These are phyloP conservation scores for Pocillopora verrucosa DNA, from an alignment of 64 coral and sea anemone species.

Conservation along the genomic window DNA sequence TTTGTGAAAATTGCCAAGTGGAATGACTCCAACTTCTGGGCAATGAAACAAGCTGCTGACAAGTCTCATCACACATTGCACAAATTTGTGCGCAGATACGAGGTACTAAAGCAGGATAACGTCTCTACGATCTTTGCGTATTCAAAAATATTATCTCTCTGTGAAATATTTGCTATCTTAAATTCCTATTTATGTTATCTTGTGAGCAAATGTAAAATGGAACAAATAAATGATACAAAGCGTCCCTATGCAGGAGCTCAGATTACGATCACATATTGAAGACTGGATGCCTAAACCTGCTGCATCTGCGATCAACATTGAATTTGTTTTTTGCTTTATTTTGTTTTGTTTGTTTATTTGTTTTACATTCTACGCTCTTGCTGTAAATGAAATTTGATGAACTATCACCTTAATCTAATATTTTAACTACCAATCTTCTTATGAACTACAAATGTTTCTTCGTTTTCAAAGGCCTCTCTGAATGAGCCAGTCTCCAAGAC, in stretches of 20 bases:
- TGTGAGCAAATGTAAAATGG: no score
- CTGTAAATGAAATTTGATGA: neutral
- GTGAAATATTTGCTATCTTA: neutral
- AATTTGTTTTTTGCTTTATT: no score
- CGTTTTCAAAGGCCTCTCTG: constrained; percentile 37
- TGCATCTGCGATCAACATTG: no score
- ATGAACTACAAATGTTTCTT: neutral
- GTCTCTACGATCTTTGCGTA: neutral
- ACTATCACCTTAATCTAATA: no score
- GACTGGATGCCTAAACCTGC: no score
- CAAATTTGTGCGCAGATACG: constrained; percentile 91
- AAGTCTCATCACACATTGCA: constrained; percentile 92
- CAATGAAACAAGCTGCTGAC: constrained; percentile 93
- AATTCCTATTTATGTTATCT: neutral
- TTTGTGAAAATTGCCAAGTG: constrained; percentile 99
- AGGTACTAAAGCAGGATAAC: constrained; percentile 39
- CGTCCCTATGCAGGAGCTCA: no score
- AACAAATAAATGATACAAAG: no score
- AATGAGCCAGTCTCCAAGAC: constrained; percentile 61
- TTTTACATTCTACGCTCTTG: no score
- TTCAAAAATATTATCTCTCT: neutral
- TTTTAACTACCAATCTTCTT: neutral
- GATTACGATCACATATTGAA: no score
- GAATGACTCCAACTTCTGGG: constrained; percentile 98
- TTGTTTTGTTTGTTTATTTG: no score